phyloP scores from a whole-genome alignment of 1,140 invertebrate genomes.

The Druon quercuslanigerum region DNA sequence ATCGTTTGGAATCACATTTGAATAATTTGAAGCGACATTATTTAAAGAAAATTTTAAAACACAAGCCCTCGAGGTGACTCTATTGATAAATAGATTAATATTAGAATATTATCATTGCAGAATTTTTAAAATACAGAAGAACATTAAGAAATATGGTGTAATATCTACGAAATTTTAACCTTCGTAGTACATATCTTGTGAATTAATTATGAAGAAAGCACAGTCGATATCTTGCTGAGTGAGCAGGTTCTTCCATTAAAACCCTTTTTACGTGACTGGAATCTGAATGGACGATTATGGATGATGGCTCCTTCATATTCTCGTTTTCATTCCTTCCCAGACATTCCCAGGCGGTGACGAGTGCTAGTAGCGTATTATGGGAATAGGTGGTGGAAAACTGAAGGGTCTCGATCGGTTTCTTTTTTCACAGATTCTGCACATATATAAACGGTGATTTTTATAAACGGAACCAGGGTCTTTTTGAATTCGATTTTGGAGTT shows the following conservation, averaged over 20 bases:
- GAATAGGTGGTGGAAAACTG: not conserved
- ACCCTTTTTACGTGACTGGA: slow-evolving; percentile 26
- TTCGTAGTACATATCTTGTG: not conserved
- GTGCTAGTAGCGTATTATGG: not conserved
- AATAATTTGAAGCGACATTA: no score
- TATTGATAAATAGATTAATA: no score
- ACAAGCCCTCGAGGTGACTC: no score
- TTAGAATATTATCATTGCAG: no score
- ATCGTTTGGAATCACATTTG: no score
- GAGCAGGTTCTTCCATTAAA: slow-evolving; percentile 27
- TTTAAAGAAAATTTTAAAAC: no score
- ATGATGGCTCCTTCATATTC: slow-evolving; percentile 24
- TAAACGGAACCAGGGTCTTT: not conserved
- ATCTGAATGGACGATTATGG: slow-evolving; percentile 13
- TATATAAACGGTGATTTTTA: not conserved
- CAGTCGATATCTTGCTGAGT: not conserved
- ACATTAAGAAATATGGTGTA: not conserved
- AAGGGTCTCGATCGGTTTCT: not conserved
- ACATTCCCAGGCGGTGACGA: slow-evolving; percentile 26
- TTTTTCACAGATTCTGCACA: slow-evolving; percentile 13
- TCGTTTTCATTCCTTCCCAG: slow-evolving; percentile 9
- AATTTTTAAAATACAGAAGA: no score
- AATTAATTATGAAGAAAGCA: slow-evolving; percentile 22
- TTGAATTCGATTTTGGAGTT: not conserved
- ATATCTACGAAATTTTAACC: not conserved